Percentiles rank a stretch among this genome's conserved stretches.
These are phyloP conservation scores for Toxonevra muliebris DNA, from an alignment of 2,888 invertebrate genomes.

Conservation along the genomic window DNA sequence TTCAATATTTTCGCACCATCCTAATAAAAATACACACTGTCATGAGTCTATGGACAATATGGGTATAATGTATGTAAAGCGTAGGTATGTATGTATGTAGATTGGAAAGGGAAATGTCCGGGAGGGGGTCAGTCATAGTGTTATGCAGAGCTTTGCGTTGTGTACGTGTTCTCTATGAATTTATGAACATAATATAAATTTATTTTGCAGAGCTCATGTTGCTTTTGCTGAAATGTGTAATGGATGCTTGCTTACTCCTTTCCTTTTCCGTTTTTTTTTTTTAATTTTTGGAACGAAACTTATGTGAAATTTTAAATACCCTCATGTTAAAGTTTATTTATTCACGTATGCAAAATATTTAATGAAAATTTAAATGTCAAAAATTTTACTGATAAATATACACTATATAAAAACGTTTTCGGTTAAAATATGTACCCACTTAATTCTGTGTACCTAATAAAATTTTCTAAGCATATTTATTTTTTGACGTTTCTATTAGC, in stretches of 20 bases:
- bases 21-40: too few relatives aligned
- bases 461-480: too few relatives aligned
- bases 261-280: not conserved
- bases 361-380: slow-evolving; percentile 58
- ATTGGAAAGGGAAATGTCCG: too few relatives aligned
- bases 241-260: not conserved
- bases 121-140: too few relatives aligned
- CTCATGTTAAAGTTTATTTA: slow-evolving; percentile 59
- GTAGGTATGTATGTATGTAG: too few relatives aligned
- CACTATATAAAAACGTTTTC: slow-evolving; percentile 4
- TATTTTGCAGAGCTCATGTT: slow-evolving; percentile 49
- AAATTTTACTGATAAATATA: slow-evolving; percentile 31
- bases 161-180: slow-evolving; percentile 47
- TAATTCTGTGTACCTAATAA: not conserved
- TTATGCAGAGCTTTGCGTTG: too few relatives aligned
- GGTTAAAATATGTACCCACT: not conserved
- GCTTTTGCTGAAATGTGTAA: slow-evolving; percentile 8
- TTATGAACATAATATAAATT: slow-evolving; percentile 63
- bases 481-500: too few relatives aligned
- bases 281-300: slow-evolving; percentile 13
- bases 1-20: too few relatives aligned
- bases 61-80: too few relatives aligned
- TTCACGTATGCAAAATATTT: slow-evolving; percentile 57
- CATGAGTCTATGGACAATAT: too few relatives aligned
- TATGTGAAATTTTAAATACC: slow-evolving; percentile 35